Conservation (phyloP, 1,140 invertebrate species). For the Zaprionus ghesquierei region DNA sequence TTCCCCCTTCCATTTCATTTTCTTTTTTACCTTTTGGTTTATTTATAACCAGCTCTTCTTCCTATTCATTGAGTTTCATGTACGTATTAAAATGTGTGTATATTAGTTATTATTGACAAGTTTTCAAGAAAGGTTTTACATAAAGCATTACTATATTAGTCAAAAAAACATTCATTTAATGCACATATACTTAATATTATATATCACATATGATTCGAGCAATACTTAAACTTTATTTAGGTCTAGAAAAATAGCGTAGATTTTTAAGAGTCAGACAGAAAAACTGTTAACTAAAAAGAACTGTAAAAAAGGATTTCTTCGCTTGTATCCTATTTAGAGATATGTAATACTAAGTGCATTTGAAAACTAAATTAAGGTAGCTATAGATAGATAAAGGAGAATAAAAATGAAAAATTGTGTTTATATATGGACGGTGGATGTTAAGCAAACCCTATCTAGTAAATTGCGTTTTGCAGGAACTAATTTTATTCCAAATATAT, state of each 20-base stretch:
- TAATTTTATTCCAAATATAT: constrained; percentile 60
- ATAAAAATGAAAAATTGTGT: not conserved
- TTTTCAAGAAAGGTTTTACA: no score
- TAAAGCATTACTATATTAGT: not conserved
- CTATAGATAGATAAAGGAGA: no score
- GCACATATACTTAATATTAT: not conserved
- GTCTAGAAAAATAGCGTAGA: no score
- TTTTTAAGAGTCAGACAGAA: no score
- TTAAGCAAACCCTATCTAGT: not conserved
- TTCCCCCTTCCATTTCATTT: not conserved
- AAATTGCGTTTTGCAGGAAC: constrained; percentile 36
- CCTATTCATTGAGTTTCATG: not conserved
- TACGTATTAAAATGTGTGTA: not conserved
- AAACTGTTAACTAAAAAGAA: no score
- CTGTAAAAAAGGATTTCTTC: no score
- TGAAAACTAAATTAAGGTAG: no score
- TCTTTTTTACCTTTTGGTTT: not conserved
- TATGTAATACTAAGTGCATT: not conserved
- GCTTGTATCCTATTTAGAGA: not conserved
- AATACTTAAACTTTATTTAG: no score
- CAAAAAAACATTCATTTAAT: not conserved
- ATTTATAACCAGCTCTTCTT: not conserved
- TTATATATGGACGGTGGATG: not conserved
- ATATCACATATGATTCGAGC: no score
- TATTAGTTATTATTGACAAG: not conserved